Percentiles rank a stretch among this genome's conserved stretches.
Conservation (phyloP, 2,113 vertebrate species). For the Alethe castanea region DNA sequence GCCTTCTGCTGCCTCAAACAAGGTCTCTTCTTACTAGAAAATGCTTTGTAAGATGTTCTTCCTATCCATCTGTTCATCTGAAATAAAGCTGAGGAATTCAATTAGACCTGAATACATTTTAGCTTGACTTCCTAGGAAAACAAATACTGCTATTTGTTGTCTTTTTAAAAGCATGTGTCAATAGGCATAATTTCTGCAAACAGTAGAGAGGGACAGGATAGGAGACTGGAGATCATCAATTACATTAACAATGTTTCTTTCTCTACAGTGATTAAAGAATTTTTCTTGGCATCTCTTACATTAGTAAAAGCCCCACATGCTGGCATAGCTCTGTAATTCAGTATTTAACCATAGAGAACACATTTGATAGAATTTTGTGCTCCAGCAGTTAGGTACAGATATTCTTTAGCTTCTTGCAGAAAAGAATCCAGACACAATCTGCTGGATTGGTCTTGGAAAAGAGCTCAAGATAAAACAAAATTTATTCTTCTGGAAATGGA, state of each 20-base stretch:
- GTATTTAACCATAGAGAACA: neutral
- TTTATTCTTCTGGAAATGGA: neutral
- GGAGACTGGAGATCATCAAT: neutral
- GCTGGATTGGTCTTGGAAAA: neutral
- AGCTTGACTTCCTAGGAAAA: neutral
- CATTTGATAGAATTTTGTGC: neutral
- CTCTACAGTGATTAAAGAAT: neutral
- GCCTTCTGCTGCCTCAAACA: neutral
- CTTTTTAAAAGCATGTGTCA: neutral
- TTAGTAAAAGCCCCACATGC: neutral
- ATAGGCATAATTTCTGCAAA: neutral
- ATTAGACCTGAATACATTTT: neutral
- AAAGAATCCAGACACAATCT: neutral
- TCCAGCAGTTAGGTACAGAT: neutral
- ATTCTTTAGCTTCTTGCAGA: neutral
- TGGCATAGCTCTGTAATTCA: neutral
- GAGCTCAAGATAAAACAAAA: neutral
- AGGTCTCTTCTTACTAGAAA: neutral
- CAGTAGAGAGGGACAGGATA: neutral
- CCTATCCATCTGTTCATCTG: neutral
- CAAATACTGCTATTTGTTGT: neutral
- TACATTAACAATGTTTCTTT: neutral
- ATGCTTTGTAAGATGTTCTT: neutral
- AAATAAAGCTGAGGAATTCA: slow-evolving; percentile 1
- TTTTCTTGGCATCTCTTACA: neutral